Evolutionary conservation across 2,797 vertebrate species (phyloP).

Genomic region (Liasis olivaceus): DNA sequence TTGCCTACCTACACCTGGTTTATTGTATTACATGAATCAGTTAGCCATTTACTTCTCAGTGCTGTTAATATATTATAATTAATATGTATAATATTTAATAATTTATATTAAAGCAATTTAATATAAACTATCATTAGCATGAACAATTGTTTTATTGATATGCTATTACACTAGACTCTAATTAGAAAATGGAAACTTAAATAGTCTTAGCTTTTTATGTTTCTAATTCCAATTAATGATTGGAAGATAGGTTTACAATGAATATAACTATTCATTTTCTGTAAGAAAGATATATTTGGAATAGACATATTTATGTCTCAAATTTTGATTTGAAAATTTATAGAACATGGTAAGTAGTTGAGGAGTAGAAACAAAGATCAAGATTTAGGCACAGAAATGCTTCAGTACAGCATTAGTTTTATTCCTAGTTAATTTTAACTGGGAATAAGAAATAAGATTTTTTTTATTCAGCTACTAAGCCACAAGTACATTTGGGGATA

Average conservation of each 20-base stretch:
- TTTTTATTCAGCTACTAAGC: neutral
- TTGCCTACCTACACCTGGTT: neutral
- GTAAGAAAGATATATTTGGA: neutral
- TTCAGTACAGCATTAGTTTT: neutral
- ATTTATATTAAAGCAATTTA: neutral
- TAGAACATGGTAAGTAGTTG: neutral
- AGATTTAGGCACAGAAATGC: neutral
- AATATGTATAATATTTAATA: no score
- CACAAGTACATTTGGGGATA: neutral
- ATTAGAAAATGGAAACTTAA: neutral
- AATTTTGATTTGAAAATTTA: neutral
- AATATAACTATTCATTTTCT: neutral
- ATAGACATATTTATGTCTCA: neutral
- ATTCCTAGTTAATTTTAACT: neutral
- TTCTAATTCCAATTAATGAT: neutral
- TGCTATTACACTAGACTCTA: neutral
- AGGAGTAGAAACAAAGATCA: neutral
- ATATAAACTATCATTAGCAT: neutral
- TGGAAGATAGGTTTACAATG: neutral
- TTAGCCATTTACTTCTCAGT: neutral
- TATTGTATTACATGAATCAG: neutral
- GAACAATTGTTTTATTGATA: neutral
- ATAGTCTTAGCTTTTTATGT: neutral
- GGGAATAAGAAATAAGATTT: neutral
- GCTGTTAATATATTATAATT: neutral